Percentiles rank a stretch among this genome's conserved stretches.
phyloP scores from a whole-genome alignment of 2,797 vertebrate genomes.

The Malurus leucopterus region DNA sequence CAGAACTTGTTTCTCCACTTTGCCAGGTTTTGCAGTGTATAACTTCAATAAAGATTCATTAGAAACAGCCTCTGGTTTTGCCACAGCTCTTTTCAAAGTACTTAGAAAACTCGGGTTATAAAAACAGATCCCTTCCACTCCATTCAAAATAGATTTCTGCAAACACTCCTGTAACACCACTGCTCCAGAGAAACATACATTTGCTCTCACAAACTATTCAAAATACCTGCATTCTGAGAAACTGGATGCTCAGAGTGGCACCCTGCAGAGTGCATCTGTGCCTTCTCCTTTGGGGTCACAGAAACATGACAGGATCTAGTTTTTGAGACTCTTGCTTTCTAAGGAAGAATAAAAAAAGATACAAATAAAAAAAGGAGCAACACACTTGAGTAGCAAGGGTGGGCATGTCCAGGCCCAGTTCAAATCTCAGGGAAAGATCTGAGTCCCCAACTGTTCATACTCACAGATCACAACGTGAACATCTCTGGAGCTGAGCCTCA shows the following conservation, averaged over 20 bases:
- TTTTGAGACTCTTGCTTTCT: conserved; percentile 45
- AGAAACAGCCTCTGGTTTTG: conserved; percentile 17
- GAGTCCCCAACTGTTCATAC: not conserved
- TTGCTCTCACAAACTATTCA: not conserved
- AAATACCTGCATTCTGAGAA: conserved; percentile 42
- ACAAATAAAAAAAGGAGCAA: not conserved
- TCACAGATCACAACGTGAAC: not conserved
- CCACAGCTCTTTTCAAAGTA: not conserved
- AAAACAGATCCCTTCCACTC: not conserved
- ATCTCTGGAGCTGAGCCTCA: not conserved
- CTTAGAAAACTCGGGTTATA: not conserved
- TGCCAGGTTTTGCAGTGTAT: not conserved
- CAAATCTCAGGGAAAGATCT: not conserved
- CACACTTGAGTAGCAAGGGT: not conserved
- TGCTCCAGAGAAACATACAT: not conserved
- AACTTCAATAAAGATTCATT: not conserved
- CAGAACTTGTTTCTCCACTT: conserved; percentile 34
- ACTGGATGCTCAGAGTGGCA: not conserved
- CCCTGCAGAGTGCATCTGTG: not conserved
- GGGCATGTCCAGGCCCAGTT: not conserved
- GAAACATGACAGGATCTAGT: conserved; percentile 1
- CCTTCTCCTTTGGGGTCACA: conserved; percentile 28
- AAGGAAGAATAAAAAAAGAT: not conserved
- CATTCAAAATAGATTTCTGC: not conserved
- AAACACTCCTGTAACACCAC: not conserved